Conservation (phyloP, 2,797 vertebrate genomes). For the Macropus fuliginosus region DNA sequence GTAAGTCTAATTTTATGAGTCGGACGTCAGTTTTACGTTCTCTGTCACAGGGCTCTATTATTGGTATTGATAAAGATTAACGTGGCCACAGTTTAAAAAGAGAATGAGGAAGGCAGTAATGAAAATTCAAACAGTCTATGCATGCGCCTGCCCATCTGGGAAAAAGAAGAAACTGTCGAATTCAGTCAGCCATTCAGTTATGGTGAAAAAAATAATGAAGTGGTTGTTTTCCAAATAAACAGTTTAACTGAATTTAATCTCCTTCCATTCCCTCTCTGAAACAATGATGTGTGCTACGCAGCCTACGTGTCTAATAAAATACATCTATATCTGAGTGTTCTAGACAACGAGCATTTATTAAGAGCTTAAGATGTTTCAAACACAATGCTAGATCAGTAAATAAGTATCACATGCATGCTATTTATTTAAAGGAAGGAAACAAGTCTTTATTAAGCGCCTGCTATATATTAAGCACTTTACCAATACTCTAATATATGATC, state of each 20-base stretch:
- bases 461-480: neutral
- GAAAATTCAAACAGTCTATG: conserved; percentile 5
- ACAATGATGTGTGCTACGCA: neutral
- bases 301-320: neutral
- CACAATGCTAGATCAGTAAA: neutral
- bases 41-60: neutral
- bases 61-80: conserved; percentile 2
- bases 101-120: conserved; percentile 4
- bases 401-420: neutral
- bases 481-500: neutral
- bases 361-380: neutral
- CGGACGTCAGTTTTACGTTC: neutral
- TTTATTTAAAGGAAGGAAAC: neutral
- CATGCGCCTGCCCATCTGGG: neutral
- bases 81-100: neutral
- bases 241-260: neutral
- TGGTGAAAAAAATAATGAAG: neutral
- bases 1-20: neutral
- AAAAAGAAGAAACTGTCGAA: neutral
- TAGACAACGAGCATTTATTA: neutral
- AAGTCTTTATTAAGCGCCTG: neutral
- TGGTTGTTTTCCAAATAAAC: conserved; percentile 5
- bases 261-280: neutral
- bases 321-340: neutral
- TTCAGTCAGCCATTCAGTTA: neutral